A percentile compares a stretch with the other conserved stretches of the same genome.
Conservation (phyloP, 2,888 invertebrate species). For the Agrilus cyanescens region DNA sequence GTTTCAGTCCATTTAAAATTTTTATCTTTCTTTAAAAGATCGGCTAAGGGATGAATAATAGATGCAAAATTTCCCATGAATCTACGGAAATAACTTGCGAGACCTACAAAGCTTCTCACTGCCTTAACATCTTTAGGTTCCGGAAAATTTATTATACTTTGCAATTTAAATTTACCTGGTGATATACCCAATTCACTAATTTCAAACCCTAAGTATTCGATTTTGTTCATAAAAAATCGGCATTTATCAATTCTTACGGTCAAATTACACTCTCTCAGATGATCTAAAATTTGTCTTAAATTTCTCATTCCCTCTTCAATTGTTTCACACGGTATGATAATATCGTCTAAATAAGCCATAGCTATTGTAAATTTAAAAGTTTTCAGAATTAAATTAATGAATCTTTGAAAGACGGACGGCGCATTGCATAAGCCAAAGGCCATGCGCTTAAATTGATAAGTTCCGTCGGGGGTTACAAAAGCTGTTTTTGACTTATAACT, state of each 20-base stretch:
- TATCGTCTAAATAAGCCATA: slow-evolving; percentile 11
- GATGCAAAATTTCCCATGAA: slow-evolving; percentile 13
- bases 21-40: too few species aligned
- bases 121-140: slow-evolving; percentile 11
- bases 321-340: too few species aligned
- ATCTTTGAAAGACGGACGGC: too few species aligned
- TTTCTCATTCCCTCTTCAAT: slow-evolving; percentile 6
- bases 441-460: too few species aligned
- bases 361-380: slow-evolving; percentile 15
- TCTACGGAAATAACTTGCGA: slow-evolving; percentile 17
- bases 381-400: slow-evolving; percentile 20
- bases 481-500: too few species aligned
- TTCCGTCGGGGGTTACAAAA: too few species aligned
- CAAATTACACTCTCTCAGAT: not conserved
- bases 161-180: slow-evolving; percentile 12
- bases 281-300: not conserved
- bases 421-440: slow-evolving; percentile 24
- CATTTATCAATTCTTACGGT: slow-evolving; percentile 8
- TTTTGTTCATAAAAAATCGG: slow-evolving; percentile 6
- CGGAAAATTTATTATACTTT: slow-evolving; percentile 12
- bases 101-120: slow-evolving; percentile 15
- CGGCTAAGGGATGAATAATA: too few species aligned
- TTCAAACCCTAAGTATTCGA: slow-evolving; percentile 14
- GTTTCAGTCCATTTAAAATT: slow-evolving; percentile 11
- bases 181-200: slow-evolving; percentile 10